Evolutionary conservation across 2,113 vertebrate genomes (phyloP).

Genomic region (Mesembrinibis cayennensis): DNA sequence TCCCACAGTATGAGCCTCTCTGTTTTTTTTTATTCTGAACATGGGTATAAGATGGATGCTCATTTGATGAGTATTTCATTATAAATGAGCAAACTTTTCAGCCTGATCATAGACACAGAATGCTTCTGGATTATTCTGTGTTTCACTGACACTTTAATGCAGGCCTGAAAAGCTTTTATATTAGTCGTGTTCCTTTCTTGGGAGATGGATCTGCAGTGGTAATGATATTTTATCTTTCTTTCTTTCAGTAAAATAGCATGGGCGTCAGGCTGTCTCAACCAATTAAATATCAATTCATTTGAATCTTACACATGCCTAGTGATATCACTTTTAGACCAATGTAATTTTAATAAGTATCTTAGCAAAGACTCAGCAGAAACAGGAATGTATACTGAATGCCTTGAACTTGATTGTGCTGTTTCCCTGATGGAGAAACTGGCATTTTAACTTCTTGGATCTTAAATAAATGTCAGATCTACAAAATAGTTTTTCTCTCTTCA

Average conservation of each 20-base stretch:
- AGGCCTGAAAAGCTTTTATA: not conserved
- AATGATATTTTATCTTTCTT: conserved; percentile 2
- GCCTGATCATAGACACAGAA: not conserved
- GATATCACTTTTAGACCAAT: not conserved
- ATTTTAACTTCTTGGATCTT: not conserved
- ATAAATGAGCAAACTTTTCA: not conserved
- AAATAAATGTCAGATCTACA: not conserved
- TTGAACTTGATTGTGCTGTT: not conserved
- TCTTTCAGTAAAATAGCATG: not conserved
- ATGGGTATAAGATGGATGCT: not conserved
- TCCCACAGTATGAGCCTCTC: not conserved
- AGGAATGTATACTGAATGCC: not conserved
- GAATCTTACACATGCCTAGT: not conserved
- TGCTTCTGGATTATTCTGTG: not conserved
- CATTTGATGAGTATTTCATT: not conserved
- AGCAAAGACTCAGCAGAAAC: not conserved
- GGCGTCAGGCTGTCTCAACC: not conserved
- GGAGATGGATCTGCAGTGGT: not conserved
- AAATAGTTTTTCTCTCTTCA: not conserved
- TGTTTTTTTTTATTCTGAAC: not conserved
- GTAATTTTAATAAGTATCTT: not conserved
- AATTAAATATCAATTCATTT: conserved; percentile 41
- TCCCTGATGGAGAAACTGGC: not conserved
- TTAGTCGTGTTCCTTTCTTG: not conserved
- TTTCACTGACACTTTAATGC: not conserved